phyloP scores from a whole-genome alignment of 2,113 vertebrate species.

The Nibea coibor region DNA sequence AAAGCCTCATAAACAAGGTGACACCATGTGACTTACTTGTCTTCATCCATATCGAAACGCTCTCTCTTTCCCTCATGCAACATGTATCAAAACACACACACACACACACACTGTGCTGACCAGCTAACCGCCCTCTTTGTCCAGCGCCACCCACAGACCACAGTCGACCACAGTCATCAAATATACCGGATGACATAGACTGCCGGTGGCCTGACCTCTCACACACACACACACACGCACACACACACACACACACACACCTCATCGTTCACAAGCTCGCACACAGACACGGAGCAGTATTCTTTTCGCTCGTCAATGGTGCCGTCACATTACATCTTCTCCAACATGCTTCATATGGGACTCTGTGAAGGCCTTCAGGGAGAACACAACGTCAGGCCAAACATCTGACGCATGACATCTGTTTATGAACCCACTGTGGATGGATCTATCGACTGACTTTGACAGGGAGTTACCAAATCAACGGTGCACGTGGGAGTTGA shows the following conservation, averaged over 20 bases:
- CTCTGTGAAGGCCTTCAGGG: not conserved
- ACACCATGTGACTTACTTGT: not conserved
- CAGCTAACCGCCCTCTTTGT: slow-evolving; percentile 5
- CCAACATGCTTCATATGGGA: not conserved
- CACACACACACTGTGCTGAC: slow-evolving; percentile 20
- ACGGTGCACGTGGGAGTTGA: not conserved
- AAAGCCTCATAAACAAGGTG: not conserved
- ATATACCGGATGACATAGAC: slow-evolving; percentile 13
- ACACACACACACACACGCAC: not conserved
- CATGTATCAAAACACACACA: not conserved
- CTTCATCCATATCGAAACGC: not conserved
- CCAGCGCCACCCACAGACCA: slow-evolving; percentile 7
- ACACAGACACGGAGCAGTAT: not conserved
- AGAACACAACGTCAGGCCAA: slow-evolving; percentile 5
- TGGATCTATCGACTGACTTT: slow-evolving; percentile 2
- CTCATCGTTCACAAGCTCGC: not conserved
- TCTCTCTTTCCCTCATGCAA: not conserved
- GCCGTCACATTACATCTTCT: not conserved
- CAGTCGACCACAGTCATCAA: slow-evolving; percentile 23
- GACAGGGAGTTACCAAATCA: slow-evolving; percentile 28
- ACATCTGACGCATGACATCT: slow-evolving; percentile 42
- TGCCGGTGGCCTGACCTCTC: slow-evolving; percentile 22
- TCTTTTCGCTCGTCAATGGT: not conserved
- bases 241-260: not conserved
- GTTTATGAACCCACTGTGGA: slow-evolving; percentile 7